A percentile compares a stretch with the other conserved stretches of the same genome.
Evolutionary conservation across 2,888 invertebrate genomes (phyloP).

Genomic region (Habrosyne pyritoides): DNA sequence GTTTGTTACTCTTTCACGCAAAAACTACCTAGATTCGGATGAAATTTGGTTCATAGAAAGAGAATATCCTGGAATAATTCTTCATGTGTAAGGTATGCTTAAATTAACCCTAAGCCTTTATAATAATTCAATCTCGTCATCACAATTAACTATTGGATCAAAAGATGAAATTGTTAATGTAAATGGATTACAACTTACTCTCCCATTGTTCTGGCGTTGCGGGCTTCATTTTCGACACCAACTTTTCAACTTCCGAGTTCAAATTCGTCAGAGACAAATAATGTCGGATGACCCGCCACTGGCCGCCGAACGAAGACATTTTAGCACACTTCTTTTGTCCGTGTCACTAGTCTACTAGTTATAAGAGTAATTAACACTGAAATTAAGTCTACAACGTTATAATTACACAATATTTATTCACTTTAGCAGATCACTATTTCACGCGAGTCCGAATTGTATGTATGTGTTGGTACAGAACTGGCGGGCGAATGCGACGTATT

Average conservation of each 20-base stretch:
- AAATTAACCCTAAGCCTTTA: no score
- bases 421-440: neutral
- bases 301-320: conserved; percentile 73
- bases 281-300: conserved; percentile 73
- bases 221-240: conserved; percentile 65
- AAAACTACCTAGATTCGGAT: no score
- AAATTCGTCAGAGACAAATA: conserved; percentile 67
- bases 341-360: neutral
- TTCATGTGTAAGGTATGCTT: no score
- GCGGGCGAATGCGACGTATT: neutral
- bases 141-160: no score
- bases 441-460: conserved; percentile 7
- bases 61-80: no score
- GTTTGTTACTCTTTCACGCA: no score
- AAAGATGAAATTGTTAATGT: no score
- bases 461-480: conserved; percentile 1
- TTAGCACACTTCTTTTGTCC: neutral
- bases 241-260: conserved; percentile 67
- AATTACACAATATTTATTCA: neutral
- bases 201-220: conserved; percentile 71
- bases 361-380: no score
- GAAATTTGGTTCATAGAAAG: no score
- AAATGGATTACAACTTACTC: conserved; percentile 51
- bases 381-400: neutral
- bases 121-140: no score